Conservation (phyloP, 2,888 invertebrate species). For the Drosophila anomalata region DNA sequence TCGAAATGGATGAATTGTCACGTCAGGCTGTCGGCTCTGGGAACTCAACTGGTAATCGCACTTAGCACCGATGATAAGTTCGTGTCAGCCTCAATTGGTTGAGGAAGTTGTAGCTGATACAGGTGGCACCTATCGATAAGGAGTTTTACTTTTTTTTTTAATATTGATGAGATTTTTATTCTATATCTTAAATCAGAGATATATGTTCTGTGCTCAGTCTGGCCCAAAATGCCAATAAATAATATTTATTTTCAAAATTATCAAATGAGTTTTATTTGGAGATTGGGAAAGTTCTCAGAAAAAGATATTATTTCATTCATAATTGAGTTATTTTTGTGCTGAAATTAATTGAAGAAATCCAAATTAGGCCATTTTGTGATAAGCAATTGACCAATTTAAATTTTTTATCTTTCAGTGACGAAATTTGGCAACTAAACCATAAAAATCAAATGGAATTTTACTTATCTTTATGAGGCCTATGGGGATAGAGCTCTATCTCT, state of each 20-base stretch:
- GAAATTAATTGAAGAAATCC: neutral
- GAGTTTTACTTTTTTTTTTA: conserved; percentile 3
- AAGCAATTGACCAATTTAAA: conserved; percentile 5
- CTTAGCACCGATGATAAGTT: conserved; percentile 21
- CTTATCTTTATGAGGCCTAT: neutral
- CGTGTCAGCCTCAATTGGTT: conserved; percentile 35
- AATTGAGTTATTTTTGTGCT: neutral
- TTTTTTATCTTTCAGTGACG: neutral
- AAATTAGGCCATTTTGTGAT: conserved; percentile 4
- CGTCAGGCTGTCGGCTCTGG: conserved; percentile 33
- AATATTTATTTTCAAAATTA: neutral
- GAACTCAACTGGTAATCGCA: conserved; percentile 35
- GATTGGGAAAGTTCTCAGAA: neutral
- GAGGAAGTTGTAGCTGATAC: conserved; percentile 41
- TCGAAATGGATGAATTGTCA: conserved; percentile 41
- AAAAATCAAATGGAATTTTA: neutral
- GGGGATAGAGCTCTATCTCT: neutral
- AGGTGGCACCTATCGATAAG: conserved; percentile 37
- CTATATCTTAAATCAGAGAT: conserved; percentile 7
- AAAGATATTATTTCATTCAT: neutral
- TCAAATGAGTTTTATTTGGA: neutral
- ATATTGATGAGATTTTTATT: conserved; percentile 15
- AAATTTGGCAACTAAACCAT: neutral
- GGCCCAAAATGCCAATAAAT: neutral
- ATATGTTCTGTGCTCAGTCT: conserved; percentile 2